Evolutionary conservation across 2,113 vertebrate species (phyloP).

Genomic region (Lepidothrix coronata): DNA sequence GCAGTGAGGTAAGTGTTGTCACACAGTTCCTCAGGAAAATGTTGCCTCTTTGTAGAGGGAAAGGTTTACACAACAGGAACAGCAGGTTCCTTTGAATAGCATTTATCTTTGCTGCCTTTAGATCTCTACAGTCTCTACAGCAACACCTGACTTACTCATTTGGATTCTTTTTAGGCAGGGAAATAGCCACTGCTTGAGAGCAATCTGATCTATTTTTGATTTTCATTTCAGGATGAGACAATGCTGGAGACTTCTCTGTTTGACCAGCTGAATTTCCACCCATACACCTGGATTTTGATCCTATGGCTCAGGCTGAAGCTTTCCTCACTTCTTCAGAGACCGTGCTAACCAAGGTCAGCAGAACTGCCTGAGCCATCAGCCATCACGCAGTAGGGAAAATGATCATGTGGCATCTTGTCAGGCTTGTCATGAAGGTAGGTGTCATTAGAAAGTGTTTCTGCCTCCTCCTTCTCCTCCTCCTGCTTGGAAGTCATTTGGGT

Average conservation of each 20-base stretch:
- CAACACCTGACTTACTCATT: conserved; percentile 3
- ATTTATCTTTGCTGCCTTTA: conserved; percentile 24
- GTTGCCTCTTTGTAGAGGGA: conserved; percentile 1
- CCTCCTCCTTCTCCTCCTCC: not conserved
- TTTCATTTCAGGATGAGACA: not conserved
- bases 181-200: not conserved
- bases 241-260: not conserved
- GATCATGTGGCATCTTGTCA: not conserved
- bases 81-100: conserved; percentile 44
- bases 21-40: not conserved
- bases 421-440: not conserved
- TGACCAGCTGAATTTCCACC: not conserved
- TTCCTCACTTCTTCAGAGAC: not conserved
- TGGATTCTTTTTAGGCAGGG: not conserved
- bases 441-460: not conserved
- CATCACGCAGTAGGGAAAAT: not conserved
- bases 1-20: not conserved
- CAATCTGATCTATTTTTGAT: not conserved
- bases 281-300: not conserved
- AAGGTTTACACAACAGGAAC: conserved; percentile 28
- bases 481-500: not conserved
- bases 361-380: not conserved
- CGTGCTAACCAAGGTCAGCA: not conserved
- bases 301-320: not conserved
- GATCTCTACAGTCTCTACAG: not conserved